Evolutionary conservation across 2,888 invertebrate species (phyloP).

Genomic region (Lasioglossum oenotherae): DNA sequence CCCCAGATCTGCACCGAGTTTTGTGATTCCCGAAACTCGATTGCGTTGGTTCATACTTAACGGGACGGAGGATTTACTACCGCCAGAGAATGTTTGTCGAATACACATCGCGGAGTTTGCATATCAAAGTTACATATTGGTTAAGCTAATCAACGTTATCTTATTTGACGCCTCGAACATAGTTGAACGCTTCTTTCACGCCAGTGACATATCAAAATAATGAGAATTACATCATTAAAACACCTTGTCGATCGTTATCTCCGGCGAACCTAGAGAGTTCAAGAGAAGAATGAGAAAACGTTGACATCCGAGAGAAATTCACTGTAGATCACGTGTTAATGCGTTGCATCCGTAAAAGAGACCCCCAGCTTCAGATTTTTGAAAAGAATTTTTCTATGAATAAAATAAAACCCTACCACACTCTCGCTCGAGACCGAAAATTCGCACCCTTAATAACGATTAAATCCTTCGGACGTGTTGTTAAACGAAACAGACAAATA

Average conservation of each 20-base stretch:
- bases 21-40: neutral
- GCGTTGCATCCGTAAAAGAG: no score
- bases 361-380: no score
- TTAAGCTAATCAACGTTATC: slow-evolving; percentile 41
- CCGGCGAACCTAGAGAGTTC: neutral
- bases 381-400: no score
- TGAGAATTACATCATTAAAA: slow-evolving; percentile 8
- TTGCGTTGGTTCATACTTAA: neutral
- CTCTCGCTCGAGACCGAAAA: no score
- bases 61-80: slow-evolving; percentile 6
- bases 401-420: no score
- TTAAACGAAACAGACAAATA: no score
- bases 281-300: neutral
- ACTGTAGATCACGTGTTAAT: no score
- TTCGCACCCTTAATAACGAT: no score
- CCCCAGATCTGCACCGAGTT: neutral
- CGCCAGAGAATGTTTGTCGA: slow-evolving; percentile 15
- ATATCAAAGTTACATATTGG: slow-evolving; percentile 41
- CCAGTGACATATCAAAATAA: neutral
- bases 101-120: slow-evolving; percentile 17
- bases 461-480: neutral
- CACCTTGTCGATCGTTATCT: neutral
- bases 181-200: slow-evolving; percentile 33
- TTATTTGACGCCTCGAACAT: slow-evolving; percentile 39
- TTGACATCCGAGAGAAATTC: neutral